phyloP scores from a whole-genome alignment of 2,888 invertebrate species.

The Cryptocephalus moraei region DNA sequence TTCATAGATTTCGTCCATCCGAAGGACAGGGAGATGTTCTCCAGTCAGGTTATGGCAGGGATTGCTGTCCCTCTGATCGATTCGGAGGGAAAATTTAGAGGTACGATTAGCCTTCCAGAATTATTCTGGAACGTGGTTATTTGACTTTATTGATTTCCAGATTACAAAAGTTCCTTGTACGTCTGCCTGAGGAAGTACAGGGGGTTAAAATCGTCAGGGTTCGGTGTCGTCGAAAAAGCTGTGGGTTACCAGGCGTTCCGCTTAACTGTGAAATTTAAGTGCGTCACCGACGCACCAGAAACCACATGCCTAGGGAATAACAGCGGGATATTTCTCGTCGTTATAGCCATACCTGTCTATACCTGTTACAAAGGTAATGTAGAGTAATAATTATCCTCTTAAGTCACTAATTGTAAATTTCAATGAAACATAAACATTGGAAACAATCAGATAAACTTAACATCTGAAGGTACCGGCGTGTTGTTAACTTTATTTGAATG shows the following conservation, averaged over 20 bases:
- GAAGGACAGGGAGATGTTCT: constrained; percentile 62
- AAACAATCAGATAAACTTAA: too few species aligned
- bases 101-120: constrained; percentile 13
- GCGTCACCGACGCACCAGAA: constrained; percentile 40
- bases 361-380: constrained; percentile 67
- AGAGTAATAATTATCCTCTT: too few species aligned
- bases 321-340: constrained; percentile 50
- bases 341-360: constrained; percentile 62
- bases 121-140: constrained; percentile 1
- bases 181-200: constrained; percentile 60
- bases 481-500: too few species aligned
- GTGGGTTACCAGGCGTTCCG: constrained; percentile 62
- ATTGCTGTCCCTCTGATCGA: constrained; percentile 50
- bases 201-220: constrained; percentile 49
- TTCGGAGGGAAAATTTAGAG: constrained; percentile 34
- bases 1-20: constrained; percentile 83
- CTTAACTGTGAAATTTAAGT: constrained; percentile 59
- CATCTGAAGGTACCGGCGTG: too few species aligned
- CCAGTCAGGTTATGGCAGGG: constrained; percentile 62
- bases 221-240: constrained; percentile 48
- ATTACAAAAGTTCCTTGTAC: constrained; percentile 44
- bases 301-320: constrained; percentile 27
- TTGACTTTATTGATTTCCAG: constrained; percentile 19
- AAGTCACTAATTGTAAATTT: too few species aligned
- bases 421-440: too few species aligned